phyloP scores from a whole-genome alignment of 2,888 invertebrate genomes.

The Tipula vernalis region DNA sequence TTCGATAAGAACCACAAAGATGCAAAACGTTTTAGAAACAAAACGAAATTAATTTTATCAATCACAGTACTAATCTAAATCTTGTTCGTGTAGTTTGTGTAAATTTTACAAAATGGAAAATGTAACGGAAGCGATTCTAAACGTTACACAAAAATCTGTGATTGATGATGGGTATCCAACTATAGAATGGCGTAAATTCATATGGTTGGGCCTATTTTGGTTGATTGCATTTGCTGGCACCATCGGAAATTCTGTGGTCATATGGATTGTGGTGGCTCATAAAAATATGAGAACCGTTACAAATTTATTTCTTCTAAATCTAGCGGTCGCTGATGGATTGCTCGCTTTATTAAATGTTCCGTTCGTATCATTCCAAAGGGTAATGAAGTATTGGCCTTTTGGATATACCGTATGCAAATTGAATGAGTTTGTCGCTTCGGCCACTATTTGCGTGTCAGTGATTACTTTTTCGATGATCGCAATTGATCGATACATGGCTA shows the following conservation, averaged over 20 bases:
- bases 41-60: too few relatives aligned
- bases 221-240: background rate
- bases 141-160: too few relatives aligned
- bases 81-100: too few relatives aligned
- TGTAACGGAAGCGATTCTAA: too few relatives aligned
- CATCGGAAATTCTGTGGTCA: background rate
- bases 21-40: too few relatives aligned
- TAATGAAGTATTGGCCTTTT: background rate
- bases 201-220: background rate
- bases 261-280: background rate
- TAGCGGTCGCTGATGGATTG: background rate
- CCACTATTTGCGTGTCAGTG: background rate
- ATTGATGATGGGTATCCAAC: too few relatives aligned
- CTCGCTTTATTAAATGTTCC: background rate
- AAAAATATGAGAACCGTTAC: background rate
- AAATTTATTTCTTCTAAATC: background rate
- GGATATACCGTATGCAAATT: background rate
- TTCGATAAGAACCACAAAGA: too few relatives aligned
- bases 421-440: background rate
- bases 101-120: too few relatives aligned
- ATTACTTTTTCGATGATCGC: background rate
- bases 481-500: background rate
- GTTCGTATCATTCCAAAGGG: background rate
- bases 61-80: too few relatives aligned
- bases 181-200: background rate